Evolutionary conservation across 2,797 vertebrate species (phyloP).

Genomic region (Xyrichtys novacula): DNA sequence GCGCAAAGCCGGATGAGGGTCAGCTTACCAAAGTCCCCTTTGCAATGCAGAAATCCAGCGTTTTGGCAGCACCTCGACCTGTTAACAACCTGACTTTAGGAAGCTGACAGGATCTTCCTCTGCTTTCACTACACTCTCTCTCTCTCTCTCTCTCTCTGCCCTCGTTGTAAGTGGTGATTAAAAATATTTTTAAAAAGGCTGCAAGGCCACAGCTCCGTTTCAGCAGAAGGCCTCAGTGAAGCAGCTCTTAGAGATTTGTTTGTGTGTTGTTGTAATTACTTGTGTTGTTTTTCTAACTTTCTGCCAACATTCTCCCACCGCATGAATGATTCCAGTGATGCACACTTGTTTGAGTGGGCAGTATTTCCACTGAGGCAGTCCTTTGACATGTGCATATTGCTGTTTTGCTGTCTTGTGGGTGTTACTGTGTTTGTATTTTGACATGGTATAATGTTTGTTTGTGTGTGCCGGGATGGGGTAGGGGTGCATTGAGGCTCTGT

Average conservation of each 20-base stretch:
- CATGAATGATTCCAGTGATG: slow-evolving; percentile 68
- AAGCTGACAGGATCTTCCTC: slow-evolving; percentile 65
- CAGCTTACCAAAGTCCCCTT: slow-evolving; percentile 78
- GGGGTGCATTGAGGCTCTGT: slow-evolving; percentile 42
- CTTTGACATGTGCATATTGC: slow-evolving; percentile 70
- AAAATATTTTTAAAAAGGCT: slow-evolving; percentile 15
- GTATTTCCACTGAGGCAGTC: slow-evolving; percentile 62
- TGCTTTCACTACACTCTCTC: slow-evolving; percentile 36
- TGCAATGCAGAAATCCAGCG: slow-evolving; percentile 73
- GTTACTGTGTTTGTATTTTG: slow-evolving; percentile 71
- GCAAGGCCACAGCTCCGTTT: slow-evolving; percentile 6
- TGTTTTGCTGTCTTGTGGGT: slow-evolving; percentile 63
- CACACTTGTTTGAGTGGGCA: slow-evolving; percentile 72
- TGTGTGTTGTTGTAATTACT: slow-evolving; percentile 46
- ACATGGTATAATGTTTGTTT: slow-evolving; percentile 72
- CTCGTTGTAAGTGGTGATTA: slow-evolving; percentile 10
- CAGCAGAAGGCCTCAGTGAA: slow-evolving; percentile 11
- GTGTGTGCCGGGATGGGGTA: slow-evolving; percentile 38
- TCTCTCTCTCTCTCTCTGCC: not conserved
- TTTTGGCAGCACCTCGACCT: slow-evolving; percentile 71
- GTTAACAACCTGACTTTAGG: slow-evolving; percentile 71
- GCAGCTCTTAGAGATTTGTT: slow-evolving; percentile 31
- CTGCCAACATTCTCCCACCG: slow-evolving; percentile 59
- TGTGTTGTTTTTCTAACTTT: slow-evolving; percentile 58
- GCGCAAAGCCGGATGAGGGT: slow-evolving; percentile 79